Conservation (phyloP, 2,888 invertebrate species). For the Thyatira batis region DNA sequence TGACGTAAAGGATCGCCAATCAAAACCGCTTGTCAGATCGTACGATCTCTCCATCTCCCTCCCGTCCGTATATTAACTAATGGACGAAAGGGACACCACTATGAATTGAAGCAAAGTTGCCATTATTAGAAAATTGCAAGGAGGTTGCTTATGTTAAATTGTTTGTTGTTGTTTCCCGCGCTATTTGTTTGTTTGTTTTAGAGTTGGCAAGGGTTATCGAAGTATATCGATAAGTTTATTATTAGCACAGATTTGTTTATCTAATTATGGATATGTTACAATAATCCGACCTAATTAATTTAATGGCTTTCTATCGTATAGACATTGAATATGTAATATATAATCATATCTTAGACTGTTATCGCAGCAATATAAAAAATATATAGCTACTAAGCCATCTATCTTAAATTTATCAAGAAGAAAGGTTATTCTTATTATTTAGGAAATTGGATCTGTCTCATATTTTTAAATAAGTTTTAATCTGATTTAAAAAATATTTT, state of each 20-base stretch:
- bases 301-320: not conserved
- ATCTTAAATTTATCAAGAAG: no score
- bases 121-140: constrained; percentile 38
- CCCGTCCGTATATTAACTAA: constrained; percentile 20
- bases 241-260: not conserved
- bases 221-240: not conserved
- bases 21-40: constrained; percentile 63
- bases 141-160: constrained; percentile 24
- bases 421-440: no score
- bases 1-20: constrained; percentile 60
- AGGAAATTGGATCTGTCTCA: no score
- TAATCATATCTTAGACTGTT: not conserved
- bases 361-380: not conserved
- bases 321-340: not conserved
- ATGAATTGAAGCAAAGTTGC: constrained; percentile 39
- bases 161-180: constrained; percentile 9
- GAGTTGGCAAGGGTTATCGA: constrained; percentile 31
- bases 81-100: constrained; percentile 40
- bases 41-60: constrained; percentile 65
- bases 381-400: no score
- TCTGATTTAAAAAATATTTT: no score
- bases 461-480: no score
- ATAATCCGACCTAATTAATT: not conserved
- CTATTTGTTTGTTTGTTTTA: constrained; percentile 31
- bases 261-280: not conserved